Base-by-base conservation (phyloP, 2,113 vertebrate species). In the Tragelaphus imberbis region DNA sequence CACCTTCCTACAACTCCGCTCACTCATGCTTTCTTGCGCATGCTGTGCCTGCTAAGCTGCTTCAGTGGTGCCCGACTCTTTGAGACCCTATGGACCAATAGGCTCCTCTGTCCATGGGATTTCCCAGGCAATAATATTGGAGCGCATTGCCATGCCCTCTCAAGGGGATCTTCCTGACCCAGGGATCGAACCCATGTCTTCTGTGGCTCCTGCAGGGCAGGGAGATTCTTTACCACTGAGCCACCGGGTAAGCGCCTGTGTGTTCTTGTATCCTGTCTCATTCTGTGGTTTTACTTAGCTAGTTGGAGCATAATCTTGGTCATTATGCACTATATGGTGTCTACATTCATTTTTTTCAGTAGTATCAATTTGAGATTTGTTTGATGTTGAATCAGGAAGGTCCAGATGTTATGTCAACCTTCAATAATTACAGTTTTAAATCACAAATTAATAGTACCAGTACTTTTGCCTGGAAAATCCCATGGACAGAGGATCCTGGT, bases 371-470 rank as follows among this genome's bases (percentile, higher is more conserved):
- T 94, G 84, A 97, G 92, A 88, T 93, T 91, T 95, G 79, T 30
- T 7, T 2, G 6, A 89, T 94, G 44, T 95, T 96, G 71, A 98
- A 97, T 94, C 56, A 0, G 36, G 97, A 79, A 0, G 59, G 93
- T 33, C 89, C 96, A 96, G 98, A 95, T 95, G 88, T 96, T 94
- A 94, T 16, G 36, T 75, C 53, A 56, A 59, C 61, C 87, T 97
- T 23, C 44, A 98, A 96, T 97, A 59, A 59, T 97, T 98, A 96
- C 49, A 0, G 0, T 91, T 98, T 97, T 96, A 97, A 94, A 88
- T 98, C 88, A 91, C 94, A 97, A 80, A 97, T 97, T 61, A 96
- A 71, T 91, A 97, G 87, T 90, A 91, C 58, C 33, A n/a, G n/a
- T n/a, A n/a, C n/a, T n/a, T n/a, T n/a, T n/a, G n/a, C n/a, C n/a